phyloP scores from a whole-genome alignment of 2,113 vertebrate genomes.

The Gracilinanus agilis region DNA sequence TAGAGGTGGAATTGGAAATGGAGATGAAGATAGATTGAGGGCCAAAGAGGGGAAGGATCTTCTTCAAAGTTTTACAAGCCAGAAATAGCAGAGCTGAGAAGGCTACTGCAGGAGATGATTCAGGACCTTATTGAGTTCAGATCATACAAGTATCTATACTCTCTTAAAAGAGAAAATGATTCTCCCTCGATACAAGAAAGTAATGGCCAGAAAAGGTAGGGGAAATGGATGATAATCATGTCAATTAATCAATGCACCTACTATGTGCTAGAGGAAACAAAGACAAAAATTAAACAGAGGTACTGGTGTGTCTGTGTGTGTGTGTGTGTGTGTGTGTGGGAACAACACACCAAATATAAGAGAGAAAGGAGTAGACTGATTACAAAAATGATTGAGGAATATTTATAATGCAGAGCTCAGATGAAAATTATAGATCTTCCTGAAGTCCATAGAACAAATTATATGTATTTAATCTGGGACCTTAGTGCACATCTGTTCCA shows the following conservation, averaged over 20 bases:
- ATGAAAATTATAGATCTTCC: conserved; percentile 41
- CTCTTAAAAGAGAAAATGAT: background rate
- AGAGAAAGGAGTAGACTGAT: background rate
- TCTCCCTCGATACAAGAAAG: background rate
- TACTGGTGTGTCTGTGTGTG: too few relatives aligned
- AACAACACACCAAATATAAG: conserved; percentile 32
- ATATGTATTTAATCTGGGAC: conserved; percentile 32
- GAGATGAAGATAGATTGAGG: background rate
- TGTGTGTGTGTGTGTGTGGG: too few relatives aligned
- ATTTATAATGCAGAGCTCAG: conserved; percentile 3
- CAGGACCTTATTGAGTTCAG: background rate
- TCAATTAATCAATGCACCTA: background rate
- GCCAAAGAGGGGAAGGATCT: background rate
- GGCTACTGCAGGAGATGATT: background rate
- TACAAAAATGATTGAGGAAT: conserved; percentile 14
- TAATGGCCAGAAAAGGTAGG: background rate
- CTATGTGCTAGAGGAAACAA: background rate
- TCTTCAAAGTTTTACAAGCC: background rate
- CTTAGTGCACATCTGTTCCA: background rate
- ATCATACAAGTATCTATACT: background rate
- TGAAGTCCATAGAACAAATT: conserved; percentile 41
- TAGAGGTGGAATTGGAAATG: background rate
- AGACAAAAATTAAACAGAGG: conserved; percentile 25
- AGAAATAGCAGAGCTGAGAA: background rate
- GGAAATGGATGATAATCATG: background rate